These are phyloP conservation scores for Corythornis vintsioides DNA, from an alignment of 2,113 vertebrate genomes.

Conservation along the genomic window DNA sequence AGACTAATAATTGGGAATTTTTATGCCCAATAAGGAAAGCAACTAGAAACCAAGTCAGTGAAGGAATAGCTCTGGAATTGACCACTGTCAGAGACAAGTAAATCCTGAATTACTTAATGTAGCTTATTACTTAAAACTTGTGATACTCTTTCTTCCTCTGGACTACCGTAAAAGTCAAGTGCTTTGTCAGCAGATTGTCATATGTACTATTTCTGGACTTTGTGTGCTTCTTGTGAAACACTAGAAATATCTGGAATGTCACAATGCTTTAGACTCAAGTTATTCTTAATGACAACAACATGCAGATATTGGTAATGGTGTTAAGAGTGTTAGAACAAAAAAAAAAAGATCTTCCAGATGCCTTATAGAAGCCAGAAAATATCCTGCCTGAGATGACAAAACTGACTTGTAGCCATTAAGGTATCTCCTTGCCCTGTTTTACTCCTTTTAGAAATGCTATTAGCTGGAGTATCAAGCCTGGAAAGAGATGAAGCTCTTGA, in stretches of 20 bases:
- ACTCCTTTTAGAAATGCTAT: background rate
- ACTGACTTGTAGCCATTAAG: background rate
- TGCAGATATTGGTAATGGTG: fast-evolving
- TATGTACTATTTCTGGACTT: background rate
- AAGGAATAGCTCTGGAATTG: background rate
- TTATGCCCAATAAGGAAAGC: background rate
- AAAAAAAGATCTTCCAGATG: background rate
- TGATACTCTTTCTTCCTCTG: background rate
- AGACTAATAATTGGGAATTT: background rate
- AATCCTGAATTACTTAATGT: background rate
- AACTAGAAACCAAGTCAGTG: background rate
- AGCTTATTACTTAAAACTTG: background rate
- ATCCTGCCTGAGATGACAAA: background rate
- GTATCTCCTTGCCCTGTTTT: background rate
- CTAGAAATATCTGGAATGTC: background rate
- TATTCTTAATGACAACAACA: background rate
- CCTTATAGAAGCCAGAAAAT: background rate
- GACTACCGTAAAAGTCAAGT: background rate
- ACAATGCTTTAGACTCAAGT: fast-evolving
- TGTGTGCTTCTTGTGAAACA: background rate
- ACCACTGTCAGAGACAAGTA: background rate
- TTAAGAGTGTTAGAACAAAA: background rate
- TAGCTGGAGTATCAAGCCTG: background rate
- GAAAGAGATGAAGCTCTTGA: background rate
- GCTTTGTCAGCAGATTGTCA: background rate